Evolutionary conservation across 2,113 vertebrate species (phyloP), one percentile per base, ranked within the genome.

Genomic region (Actenoides lindsayi): DNA sequence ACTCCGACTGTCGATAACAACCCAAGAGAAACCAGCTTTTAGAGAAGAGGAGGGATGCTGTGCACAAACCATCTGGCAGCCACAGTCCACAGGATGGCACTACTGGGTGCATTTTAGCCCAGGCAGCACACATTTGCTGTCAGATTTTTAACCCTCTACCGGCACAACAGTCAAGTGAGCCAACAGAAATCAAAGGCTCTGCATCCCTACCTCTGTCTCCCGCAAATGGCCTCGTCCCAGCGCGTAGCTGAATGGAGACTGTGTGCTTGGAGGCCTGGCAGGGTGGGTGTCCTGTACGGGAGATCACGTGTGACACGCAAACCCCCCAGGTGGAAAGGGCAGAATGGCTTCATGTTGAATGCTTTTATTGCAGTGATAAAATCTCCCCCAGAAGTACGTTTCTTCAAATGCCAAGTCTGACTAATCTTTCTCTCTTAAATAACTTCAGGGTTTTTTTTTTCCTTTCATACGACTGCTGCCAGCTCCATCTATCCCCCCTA

Each of bases 41-140:
- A 53, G 65, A 16, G 69, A 75, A 37, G 17, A 27, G 65, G 37
- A 6, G 4, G 82, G 41, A 73, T 19, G 0, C 0, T 5, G 31
- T 0, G 54, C 63, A 3, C 16, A 3, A 44, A 21, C 67, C 20
- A 28, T 5, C 83, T 19, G 69, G 39, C 5, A 86, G 54, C 19
- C 17, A 7, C 11, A 60, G 5, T 27, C 11, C 98, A 95, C 98
- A 96, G 98, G 98, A 97, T 98, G 98, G 98, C 98, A 98, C 94
- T 96, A 97, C 93, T 41, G 88, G 81, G 89, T 68, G 67, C 30
- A 9, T 95, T 98, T 97, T 83, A 93, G 77, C 87, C 68, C 90
- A 46, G 0, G 31, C 71, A 48, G 65, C 53, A 65, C 65, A 4
- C 57, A 7, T 30, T 37, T 50, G 18, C 70, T 19, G 1, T 65